Conservation (phyloP, 2,797 vertebrate species). For the Sphenodon punctatus region DNA sequence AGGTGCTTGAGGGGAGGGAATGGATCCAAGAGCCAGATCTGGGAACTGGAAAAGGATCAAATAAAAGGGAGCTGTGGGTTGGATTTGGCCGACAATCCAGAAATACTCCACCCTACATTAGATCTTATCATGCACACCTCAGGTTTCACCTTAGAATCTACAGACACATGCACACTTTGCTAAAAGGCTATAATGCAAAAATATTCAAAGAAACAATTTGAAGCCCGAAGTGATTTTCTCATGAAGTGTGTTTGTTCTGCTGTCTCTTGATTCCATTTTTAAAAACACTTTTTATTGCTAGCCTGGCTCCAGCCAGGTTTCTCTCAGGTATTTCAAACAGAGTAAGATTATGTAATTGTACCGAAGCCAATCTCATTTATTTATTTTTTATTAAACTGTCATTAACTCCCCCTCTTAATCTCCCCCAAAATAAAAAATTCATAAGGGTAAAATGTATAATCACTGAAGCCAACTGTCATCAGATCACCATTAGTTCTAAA, state of each 20-base stretch:
- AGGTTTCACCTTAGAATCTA: too few species aligned
- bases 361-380: conserved; percentile 1
- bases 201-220: background rate
- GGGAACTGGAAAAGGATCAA: too few species aligned
- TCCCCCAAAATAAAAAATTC: background rate
- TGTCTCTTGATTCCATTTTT: background rate
- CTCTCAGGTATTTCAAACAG: conserved; percentile 3
- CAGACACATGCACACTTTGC: too few species aligned
- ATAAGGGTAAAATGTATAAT: background rate
- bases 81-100: too few species aligned
- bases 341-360: background rate
- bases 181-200: background rate
- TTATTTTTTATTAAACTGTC: background rate
- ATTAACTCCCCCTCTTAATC: background rate
- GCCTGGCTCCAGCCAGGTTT: background rate
- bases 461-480: background rate
- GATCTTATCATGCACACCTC: background rate
- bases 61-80: too few species aligned
- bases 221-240: conserved; percentile 10
- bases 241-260: background rate
- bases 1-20: too few species aligned
- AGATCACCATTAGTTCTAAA: background rate
- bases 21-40: too few species aligned
- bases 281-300: background rate
- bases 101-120: too few species aligned